These are phyloP conservation scores for Grus americana DNA, from an alignment of 2,113 vertebrate genomes.

Conservation along the genomic window DNA sequence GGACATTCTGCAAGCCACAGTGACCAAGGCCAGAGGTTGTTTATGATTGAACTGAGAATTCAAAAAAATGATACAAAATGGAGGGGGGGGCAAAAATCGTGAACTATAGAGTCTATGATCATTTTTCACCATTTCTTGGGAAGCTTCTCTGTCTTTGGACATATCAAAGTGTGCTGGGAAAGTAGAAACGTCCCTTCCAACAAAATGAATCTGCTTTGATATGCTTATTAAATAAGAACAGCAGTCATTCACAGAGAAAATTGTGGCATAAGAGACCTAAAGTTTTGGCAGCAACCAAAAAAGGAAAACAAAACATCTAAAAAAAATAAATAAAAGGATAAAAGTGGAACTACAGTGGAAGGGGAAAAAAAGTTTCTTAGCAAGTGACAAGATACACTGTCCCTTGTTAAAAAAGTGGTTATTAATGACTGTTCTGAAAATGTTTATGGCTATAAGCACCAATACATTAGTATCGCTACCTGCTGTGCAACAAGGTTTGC, in stretches of 20 bases:
- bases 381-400: not conserved
- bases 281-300: not conserved
- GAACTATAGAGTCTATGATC: not conserved
- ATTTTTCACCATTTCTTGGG: not conserved
- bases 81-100: not conserved
- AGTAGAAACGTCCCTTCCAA: not conserved
- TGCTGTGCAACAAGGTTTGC: not conserved
- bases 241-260: not conserved
- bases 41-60: not conserved
- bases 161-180: not conserved
- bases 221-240: not conserved
- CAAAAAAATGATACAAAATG: fast-evolving
- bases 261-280: not conserved
- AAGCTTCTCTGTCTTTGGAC: not conserved
- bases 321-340: not conserved
- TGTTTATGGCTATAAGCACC: not conserved
- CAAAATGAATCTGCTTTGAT: not conserved
- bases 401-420: not conserved
- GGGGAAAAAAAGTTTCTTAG: not conserved
- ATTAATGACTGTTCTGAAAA: not conserved
- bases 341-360: not conserved
- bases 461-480: not conserved
- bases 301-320: not conserved
- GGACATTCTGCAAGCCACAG: not conserved
- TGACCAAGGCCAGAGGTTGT: not conserved